phyloP scores from a whole-genome alignment of 1,140 invertebrate species.

The Drosophila sechellia region DNA sequence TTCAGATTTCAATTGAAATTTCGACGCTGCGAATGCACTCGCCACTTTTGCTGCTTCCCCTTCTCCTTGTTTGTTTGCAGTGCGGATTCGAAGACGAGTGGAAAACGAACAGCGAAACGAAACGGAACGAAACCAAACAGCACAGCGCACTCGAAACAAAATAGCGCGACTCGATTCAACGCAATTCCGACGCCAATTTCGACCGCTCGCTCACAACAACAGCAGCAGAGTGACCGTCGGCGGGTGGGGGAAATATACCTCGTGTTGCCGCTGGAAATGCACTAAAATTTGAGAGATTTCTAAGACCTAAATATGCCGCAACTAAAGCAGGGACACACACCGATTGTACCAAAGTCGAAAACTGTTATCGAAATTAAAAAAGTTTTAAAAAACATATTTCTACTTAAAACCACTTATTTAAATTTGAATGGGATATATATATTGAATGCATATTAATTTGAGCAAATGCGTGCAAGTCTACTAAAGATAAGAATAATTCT shows the following conservation, averaged over 20 bases:
- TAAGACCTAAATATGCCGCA: background rate
- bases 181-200: constrained; percentile 14
- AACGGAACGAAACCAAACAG: constrained; percentile 16
- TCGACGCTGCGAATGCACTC: constrained; percentile 23
- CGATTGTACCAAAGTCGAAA: background rate
- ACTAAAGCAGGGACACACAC: background rate
- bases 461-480: too few species aligned
- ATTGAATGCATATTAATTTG: too few species aligned
- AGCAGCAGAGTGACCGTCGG: constrained; percentile 6
- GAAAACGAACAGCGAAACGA: constrained; percentile 9
- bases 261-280: background rate
- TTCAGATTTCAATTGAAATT: constrained; percentile 22
- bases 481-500: too few species aligned
- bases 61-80: constrained; percentile 22
- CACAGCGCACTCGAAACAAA: constrained; percentile 1
- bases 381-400: background rate
- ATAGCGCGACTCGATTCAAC: constrained; percentile 8
- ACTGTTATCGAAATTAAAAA: background rate
- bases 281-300: background rate
- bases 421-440: too few species aligned
- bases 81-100: constrained; percentile 17
- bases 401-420: too few species aligned
- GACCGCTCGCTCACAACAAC: constrained; percentile 15
- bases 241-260: background rate
- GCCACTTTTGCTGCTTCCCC: constrained; percentile 21